Percentiles rank a stretch among this genome's conserved stretches.
Evolutionary conservation across 1,140 invertebrate species (phyloP).

Genomic region (Drosophila pseudoobscura): DNA sequence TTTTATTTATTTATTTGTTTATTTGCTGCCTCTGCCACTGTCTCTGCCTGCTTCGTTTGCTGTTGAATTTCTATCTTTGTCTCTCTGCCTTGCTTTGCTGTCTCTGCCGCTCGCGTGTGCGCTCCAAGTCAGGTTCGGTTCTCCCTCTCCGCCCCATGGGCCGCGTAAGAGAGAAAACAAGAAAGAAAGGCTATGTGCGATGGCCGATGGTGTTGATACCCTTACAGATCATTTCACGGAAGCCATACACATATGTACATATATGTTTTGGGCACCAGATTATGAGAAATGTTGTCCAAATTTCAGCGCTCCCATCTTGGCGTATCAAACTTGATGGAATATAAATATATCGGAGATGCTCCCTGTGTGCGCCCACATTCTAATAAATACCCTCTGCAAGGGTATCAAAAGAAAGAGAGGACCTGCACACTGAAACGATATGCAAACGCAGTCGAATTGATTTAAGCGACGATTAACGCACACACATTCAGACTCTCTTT

Average conservation of each 20-base stretch:
- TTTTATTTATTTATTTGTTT: constrained; percentile 74
- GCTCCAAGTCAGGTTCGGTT: constrained; percentile 68
- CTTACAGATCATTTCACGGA: no score
- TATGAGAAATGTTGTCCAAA: no score
- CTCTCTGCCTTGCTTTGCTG: constrained; percentile 1
- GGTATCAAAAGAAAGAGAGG: constrained; percentile 23
- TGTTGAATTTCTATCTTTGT: constrained; percentile 47
- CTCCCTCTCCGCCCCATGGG: constrained; percentile 4
- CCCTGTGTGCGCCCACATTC: neutral
- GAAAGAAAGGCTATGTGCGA: no score
- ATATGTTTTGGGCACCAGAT: no score
- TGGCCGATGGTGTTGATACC: no score
- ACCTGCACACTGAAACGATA: constrained; percentile 36
- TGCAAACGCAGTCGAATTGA: constrained; percentile 77
- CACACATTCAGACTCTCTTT: constrained; percentile 31
- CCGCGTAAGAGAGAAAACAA: no score
- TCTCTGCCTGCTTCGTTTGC: constrained; percentile 31
- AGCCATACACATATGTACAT: no score
- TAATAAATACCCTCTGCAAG: neutral
- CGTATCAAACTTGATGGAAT: no score
- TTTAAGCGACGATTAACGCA: constrained; percentile 76
- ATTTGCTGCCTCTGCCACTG: constrained; percentile 46
- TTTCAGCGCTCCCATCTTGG: no score
- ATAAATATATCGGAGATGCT: neutral
- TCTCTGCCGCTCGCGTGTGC: constrained; percentile 10